phyloP scores from a whole-genome alignment of 2,113 vertebrate species.

The Sceloporus tristichus region DNA sequence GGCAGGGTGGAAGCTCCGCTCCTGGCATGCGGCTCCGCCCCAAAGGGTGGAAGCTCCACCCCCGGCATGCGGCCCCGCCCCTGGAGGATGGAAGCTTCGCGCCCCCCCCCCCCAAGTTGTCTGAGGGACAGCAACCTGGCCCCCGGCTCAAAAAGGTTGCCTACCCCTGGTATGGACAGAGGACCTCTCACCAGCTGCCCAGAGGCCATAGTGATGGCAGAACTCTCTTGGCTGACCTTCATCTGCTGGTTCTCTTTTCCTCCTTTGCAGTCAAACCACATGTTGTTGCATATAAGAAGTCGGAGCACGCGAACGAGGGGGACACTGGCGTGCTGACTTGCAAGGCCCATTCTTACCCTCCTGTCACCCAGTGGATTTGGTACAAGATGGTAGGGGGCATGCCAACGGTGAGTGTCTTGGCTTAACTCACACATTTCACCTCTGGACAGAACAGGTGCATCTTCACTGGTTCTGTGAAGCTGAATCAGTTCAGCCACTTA shows the following conservation, averaged over 20 bases:
- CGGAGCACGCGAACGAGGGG: slow-evolving; percentile 87
- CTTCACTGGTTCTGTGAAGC: neutral
- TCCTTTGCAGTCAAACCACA: slow-evolving; percentile 76
- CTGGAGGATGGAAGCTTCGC: no score
- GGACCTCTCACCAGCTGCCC: no score
- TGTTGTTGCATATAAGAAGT: slow-evolving; percentile 83
- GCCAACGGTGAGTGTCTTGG: slow-evolving; percentile 46
- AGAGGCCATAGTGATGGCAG: no score
- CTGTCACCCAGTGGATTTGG: slow-evolving; percentile 72
- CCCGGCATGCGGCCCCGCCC: no score
- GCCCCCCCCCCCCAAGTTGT: no score
- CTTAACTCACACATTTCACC: no score
- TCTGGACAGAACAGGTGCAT: neutral
- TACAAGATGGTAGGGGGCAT: slow-evolving; percentile 12
- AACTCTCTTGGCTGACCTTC: neutral
- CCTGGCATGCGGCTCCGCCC: no score
- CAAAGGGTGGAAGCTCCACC: no score
- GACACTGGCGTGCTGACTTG: slow-evolving; percentile 84
- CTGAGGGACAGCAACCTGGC: no score
- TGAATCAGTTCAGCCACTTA: neutral
- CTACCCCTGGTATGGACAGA: no score
- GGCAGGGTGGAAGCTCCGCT: no score
- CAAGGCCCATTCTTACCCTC: slow-evolving; percentile 79
- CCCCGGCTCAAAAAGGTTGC: no score
- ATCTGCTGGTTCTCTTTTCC: neutral